phyloP scores from a whole-genome alignment of 1,140 invertebrate genomes.

The Halictus rubicundus region DNA sequence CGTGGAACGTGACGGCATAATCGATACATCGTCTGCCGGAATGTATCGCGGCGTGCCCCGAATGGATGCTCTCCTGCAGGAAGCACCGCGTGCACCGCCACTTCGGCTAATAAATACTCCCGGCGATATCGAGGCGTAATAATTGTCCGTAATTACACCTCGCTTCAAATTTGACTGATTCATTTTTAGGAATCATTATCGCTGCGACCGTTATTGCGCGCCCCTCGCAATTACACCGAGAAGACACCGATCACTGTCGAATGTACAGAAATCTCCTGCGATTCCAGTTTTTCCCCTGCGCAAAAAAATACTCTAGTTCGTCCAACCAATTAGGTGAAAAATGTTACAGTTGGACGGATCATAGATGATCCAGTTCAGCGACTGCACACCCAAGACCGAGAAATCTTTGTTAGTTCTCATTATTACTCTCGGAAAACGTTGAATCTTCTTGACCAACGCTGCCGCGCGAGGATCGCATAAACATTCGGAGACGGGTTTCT shows the following conservation, averaged over 20 bases:
- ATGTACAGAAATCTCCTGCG: background rate
- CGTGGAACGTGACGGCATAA: constrained; percentile 25
- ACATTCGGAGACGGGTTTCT: too few relatives aligned
- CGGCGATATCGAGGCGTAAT: constrained; percentile 15
- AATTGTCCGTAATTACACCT: constrained; percentile 30
- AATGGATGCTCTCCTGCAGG: constrained; percentile 8
- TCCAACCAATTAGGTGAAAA: too few relatives aligned
- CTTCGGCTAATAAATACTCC: constrained; percentile 35
- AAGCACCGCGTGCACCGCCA: constrained; percentile 4
- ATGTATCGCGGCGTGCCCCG: constrained; percentile 11
- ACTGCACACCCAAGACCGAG: too few relatives aligned
- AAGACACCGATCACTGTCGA: background rate
- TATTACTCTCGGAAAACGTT: too few relatives aligned
- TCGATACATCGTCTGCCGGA: constrained; percentile 29
- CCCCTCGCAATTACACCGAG: background rate
- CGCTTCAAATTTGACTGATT: constrained; percentile 17
- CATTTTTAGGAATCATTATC: constrained; percentile 24
- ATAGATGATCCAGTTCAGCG: too few relatives aligned
- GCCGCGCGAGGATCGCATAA: too few relatives aligned
- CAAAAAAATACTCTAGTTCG: too few relatives aligned
- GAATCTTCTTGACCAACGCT: too few relatives aligned
- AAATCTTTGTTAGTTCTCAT: too few relatives aligned
- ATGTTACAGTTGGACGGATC: too few relatives aligned
- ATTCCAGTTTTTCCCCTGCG: too few relatives aligned
- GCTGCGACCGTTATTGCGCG: too few relatives aligned